Conservation (phyloP, 2,888 invertebrate species). For the Habrosyne pyritoides region DNA sequence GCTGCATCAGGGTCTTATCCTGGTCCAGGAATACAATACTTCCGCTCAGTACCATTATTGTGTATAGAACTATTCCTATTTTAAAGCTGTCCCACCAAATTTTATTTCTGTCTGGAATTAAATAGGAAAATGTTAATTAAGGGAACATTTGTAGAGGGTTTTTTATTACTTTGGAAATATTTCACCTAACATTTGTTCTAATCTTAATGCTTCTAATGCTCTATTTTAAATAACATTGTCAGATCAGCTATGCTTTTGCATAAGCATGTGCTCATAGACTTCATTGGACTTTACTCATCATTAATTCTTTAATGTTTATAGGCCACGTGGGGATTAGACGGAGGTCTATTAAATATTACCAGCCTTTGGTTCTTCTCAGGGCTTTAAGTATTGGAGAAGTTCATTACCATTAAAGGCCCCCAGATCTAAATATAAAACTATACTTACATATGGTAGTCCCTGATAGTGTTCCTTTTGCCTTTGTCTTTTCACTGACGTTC, state of each 20-base stretch:
- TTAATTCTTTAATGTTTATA: too few species aligned
- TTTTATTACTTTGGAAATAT: neutral
- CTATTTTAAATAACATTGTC: too few species aligned
- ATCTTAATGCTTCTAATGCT: too few species aligned
- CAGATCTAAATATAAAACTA: neutral
- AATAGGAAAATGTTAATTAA: neutral
- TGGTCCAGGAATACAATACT: conserved; percentile 67
- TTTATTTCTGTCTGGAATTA: conserved; percentile 57
- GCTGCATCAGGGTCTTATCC: conserved; percentile 54
- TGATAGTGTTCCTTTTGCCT: conserved; percentile 40
- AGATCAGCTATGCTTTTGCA: too few species aligned
- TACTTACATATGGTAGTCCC: conserved; percentile 55
- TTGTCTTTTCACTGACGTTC: conserved; percentile 57
- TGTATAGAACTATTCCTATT: conserved; percentile 57
- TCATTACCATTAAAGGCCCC: too few species aligned
- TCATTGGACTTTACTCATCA: too few species aligned
- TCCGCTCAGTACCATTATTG: conserved; percentile 54
- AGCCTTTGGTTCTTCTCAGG: too few species aligned
- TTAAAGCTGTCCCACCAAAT: conserved; percentile 64
- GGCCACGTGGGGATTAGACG: too few species aligned
- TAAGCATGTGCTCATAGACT: too few species aligned
- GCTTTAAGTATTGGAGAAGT: too few species aligned
- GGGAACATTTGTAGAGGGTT: neutral
- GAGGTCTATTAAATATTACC: too few species aligned
- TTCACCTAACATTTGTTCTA: neutral